phyloP scores from a whole-genome alignment of 1,140 invertebrate species.

The Chrysopa pallens region DNA sequence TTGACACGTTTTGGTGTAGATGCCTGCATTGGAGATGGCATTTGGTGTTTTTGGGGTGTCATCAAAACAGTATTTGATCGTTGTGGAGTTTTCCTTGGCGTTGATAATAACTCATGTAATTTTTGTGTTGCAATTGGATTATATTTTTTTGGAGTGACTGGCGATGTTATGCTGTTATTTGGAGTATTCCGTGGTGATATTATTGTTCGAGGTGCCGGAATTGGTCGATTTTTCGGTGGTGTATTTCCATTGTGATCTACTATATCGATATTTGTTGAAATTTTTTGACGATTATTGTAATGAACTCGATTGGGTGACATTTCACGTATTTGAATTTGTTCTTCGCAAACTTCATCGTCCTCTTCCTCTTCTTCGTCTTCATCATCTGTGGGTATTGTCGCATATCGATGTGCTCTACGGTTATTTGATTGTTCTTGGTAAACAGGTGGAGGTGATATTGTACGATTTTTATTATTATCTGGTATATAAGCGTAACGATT shows the following conservation, averaged over 20 bases:
- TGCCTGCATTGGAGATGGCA: conserved; percentile 23
- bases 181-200: background rate
- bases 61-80: conserved; percentile 24
- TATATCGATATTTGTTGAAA: background rate
- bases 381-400: conserved; percentile 34
- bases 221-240: background rate
- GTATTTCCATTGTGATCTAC: background rate
- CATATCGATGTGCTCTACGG: conserved; percentile 35
- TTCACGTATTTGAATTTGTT: background rate
- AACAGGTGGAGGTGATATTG: conserved; percentile 32
- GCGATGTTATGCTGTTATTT: conserved; percentile 3
- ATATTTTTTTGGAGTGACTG: conserved; percentile 26
- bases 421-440: conserved; percentile 28
- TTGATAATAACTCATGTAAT: conserved; percentile 49
- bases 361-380: conserved; percentile 19
- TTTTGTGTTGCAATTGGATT: conserved; percentile 51
- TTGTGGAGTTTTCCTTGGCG: conserved; percentile 35
- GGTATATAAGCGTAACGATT: conserved; percentile 32
- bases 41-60: conserved; percentile 23
- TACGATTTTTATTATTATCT: conserved; percentile 31
- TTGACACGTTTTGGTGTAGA: conserved; percentile 7
- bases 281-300: background rate
- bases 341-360: background rate
- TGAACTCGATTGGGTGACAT: background rate
- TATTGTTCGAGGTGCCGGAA: background rate